Evolutionary conservation across 2,113 vertebrate genomes (phyloP).

Genomic region (Varanus salvator): DNA sequence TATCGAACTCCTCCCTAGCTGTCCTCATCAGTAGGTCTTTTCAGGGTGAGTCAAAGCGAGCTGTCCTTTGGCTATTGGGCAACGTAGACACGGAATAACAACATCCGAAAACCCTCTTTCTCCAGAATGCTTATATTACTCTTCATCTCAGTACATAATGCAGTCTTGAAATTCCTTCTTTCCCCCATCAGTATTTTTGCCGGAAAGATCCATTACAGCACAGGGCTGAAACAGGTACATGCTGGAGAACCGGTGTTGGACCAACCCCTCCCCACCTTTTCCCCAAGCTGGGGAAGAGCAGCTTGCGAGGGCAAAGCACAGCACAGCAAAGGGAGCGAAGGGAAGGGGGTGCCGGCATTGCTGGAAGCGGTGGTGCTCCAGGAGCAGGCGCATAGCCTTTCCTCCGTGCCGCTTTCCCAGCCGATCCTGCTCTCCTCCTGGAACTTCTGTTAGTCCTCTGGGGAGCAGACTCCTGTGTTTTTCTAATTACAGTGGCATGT

Average conservation of each 20-base stretch:
- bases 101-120: too few relatives aligned
- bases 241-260: too few relatives aligned
- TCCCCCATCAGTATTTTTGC: background rate
- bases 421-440: background rate
- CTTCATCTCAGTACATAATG: too few relatives aligned
- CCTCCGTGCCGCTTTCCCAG: background rate
- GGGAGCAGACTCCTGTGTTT: background rate
- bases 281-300: background rate
- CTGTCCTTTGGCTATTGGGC: too few relatives aligned
- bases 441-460: background rate
- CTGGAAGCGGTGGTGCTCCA: background rate
- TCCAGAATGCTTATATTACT: too few relatives aligned
- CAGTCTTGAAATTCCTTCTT: background rate
- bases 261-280: background rate
- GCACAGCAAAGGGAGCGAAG: too few relatives aligned
- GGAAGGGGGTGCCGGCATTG: background rate
- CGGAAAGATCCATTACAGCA: background rate
- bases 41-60: too few relatives aligned
- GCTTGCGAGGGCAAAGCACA: too few relatives aligned
- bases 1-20: background rate
- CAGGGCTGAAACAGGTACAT: too few relatives aligned
- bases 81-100: too few relatives aligned
- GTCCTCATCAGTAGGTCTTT: too few relatives aligned
- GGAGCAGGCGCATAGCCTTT: background rate
- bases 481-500: background rate